Conservation (phyloP, 1,140 invertebrate species). For the Macrotrachela quadricornifera region DNA sequence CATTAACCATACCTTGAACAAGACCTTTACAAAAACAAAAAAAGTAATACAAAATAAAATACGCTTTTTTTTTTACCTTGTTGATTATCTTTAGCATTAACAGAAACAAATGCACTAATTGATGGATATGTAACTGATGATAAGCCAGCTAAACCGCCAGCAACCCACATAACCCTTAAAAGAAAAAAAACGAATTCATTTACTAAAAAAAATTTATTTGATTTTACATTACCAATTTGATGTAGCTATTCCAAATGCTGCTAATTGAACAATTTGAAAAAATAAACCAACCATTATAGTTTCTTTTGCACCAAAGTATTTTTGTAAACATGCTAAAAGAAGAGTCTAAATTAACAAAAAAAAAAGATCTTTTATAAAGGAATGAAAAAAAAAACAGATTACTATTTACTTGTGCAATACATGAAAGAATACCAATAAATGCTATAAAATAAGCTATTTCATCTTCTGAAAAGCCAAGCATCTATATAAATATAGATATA, state of each 20-base stretch:
- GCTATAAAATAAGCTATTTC: conserved; percentile 94
- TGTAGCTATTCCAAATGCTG: conserved; percentile 84
- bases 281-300: conserved; percentile 86
- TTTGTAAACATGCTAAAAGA: conserved; percentile 67
- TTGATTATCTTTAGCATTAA: conserved; percentile 80
- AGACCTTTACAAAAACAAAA: conserved; percentile 9
- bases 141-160: conserved; percentile 75
- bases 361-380: too few species aligned
- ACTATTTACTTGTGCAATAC: conserved; percentile 61
- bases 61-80: conserved; percentile 43
- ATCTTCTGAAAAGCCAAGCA: conserved; percentile 72
- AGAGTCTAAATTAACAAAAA: conserved; percentile 26
- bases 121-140: conserved; percentile 82
- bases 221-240: conserved; percentile 41
- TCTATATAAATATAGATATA: conserved; percentile 18
- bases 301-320: conserved; percentile 71
- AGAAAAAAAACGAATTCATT: conserved; percentile 10
- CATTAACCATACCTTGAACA: conserved; percentile 58
- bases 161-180: conserved; percentile 73
- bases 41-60: not conserved
- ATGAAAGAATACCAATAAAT: conserved; percentile 80
- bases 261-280: conserved; percentile 84
- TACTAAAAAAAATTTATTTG: not conserved
- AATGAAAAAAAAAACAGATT: too few species aligned
- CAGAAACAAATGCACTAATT: conserved; percentile 94